A percentile compares a stretch with the other conserved stretches of the same genome.
phyloP scores from a whole-genome alignment of 1,140 invertebrate genomes.

The Drosophila subpulchrella region DNA sequence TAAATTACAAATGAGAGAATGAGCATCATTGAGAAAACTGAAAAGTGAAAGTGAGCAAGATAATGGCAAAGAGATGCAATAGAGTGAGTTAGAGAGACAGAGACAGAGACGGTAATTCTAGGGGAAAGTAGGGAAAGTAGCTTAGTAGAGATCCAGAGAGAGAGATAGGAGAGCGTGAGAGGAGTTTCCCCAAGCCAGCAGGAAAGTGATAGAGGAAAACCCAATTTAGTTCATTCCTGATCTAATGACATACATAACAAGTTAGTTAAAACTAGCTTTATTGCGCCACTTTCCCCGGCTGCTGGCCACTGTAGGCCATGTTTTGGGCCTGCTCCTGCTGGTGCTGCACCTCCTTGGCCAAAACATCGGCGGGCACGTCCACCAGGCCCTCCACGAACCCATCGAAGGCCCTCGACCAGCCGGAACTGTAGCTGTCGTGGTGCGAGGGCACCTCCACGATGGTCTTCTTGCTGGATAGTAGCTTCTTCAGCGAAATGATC shows the following conservation, averaged over 20 bases:
- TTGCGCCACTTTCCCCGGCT: conserved; percentile 55
- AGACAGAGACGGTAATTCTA: conserved; percentile 24
- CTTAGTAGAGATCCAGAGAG: conserved; percentile 17
- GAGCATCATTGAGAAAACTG: conserved; percentile 30
- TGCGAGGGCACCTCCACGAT: conserved; percentile 90
- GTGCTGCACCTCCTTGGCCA: conserved; percentile 78
- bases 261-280: conserved; percentile 43
- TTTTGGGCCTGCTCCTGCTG: conserved; percentile 85
- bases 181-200: conserved; percentile 36
- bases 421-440: conserved; percentile 86
- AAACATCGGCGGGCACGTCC: conserved; percentile 74
- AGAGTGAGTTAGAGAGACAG: conserved; percentile 2
- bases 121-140: conserved; percentile 25
- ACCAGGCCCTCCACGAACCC: conserved; percentile 84
- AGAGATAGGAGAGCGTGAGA: conserved; percentile 14
- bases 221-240: conserved; percentile 56
- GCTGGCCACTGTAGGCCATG: conserved; percentile 88
- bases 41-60: conserved; percentile 31
- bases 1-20: conserved; percentile 47
- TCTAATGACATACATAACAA: conserved; percentile 51
- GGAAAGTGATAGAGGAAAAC: conserved; percentile 34
- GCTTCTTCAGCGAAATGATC: conserved; percentile 92
- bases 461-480: conserved; percentile 90
- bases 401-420: conserved; percentile 87
- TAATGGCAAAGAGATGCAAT: background rate